A percentile compares a stretch with the other conserved stretches of the same genome.
Evolutionary conservation across 2,113 vertebrate species (phyloP).

Genomic region (Limanda limanda): DNA sequence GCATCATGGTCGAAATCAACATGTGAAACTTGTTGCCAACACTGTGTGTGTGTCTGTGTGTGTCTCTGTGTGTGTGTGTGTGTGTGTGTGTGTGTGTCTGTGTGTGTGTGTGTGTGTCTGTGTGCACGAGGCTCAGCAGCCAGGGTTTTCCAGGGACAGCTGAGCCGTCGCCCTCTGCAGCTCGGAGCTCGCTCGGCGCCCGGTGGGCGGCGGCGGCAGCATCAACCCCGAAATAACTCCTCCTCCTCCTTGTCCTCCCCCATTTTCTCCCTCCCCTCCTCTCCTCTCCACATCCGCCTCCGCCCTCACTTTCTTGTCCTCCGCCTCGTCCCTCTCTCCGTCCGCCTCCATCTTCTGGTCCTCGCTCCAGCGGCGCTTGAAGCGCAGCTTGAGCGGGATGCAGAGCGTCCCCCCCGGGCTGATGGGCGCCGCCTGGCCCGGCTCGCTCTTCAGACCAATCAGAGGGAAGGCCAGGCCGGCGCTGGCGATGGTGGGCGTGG

Average conservation of each 20-base stretch:
- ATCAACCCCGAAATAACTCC: conserved; percentile 60
- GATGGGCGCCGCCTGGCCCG: conserved; percentile 67
- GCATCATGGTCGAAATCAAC: conserved; percentile 4
- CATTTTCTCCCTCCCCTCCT: conserved; percentile 48
- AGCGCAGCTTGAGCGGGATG: conserved; percentile 92
- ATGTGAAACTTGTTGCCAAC: background rate
- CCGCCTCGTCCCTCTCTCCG: conserved; percentile 77
- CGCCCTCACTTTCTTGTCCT: conserved; percentile 87
- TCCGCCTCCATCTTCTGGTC: conserved; percentile 91
- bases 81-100: conserved; percentile 22
- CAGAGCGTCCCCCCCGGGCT: conserved; percentile 80
- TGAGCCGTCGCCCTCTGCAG: conserved; percentile 91
- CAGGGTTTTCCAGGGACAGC: conserved; percentile 89
- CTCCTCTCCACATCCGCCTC: conserved; percentile 71
- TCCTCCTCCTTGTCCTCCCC: conserved; percentile 33
- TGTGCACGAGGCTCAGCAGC: conserved; percentile 78
- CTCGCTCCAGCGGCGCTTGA: conserved; percentile 93
- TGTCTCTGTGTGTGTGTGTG: conserved; percentile 27
- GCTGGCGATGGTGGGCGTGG: conserved; percentile 67
- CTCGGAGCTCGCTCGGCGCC: conserved; percentile 87
- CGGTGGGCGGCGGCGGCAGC: conserved; percentile 69
- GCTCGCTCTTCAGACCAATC: conserved; percentile 76
- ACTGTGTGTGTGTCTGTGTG: conserved; percentile 24
- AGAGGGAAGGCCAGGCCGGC: conserved; percentile 40
- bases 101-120: conserved; percentile 15